phyloP scores from a whole-genome alignment of 2,113 vertebrate genomes.

The Bolborhynchus lineola region DNA sequence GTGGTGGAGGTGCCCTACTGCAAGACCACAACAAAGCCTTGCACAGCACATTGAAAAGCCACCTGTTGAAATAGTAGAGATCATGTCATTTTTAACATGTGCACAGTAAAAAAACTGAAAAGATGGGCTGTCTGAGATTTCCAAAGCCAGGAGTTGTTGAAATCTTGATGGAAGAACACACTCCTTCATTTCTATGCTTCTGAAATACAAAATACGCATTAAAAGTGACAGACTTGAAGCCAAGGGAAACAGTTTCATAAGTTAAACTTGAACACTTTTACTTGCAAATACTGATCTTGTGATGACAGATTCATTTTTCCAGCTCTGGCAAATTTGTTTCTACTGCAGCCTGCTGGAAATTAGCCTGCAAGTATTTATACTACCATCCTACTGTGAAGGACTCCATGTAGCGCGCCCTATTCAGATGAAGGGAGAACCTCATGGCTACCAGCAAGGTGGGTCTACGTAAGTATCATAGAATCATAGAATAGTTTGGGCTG shows the following conservation, averaged over 20 bases:
- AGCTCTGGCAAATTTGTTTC: conserved; percentile 22
- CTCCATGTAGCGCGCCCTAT: background rate
- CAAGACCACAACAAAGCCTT: background rate
- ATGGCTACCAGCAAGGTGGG: background rate
- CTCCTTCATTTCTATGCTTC: background rate
- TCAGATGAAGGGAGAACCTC: background rate
- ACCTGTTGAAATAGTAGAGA: conserved; percentile 26
- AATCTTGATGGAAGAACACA: conserved; percentile 24
- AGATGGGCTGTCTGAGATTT: conserved; percentile 11
- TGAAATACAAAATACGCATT: conserved; percentile 29
- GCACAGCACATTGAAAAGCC: background rate
- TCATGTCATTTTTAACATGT: background rate
- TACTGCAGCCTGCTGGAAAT: conserved; percentile 31
- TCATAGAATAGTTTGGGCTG: background rate
- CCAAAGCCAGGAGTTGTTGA: conserved; percentile 1
- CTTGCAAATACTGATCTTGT: conserved; percentile 8
- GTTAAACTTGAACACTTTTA: conserved; percentile 18
- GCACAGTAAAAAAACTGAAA: background rate
- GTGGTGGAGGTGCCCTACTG: background rate
- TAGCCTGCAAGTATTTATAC: conserved; percentile 38
- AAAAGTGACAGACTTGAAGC: conserved; percentile 28
- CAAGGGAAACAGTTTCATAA: conserved; percentile 38
- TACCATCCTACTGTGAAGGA: background rate
- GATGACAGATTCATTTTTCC: conserved; percentile 58
- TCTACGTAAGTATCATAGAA: background rate